A percentile compares a stretch with the other conserved stretches of the same genome.
phyloP scores from a whole-genome alignment of 64 coral and sea anemone genomes.

The Hydrozoanthus tunicans region DNA sequence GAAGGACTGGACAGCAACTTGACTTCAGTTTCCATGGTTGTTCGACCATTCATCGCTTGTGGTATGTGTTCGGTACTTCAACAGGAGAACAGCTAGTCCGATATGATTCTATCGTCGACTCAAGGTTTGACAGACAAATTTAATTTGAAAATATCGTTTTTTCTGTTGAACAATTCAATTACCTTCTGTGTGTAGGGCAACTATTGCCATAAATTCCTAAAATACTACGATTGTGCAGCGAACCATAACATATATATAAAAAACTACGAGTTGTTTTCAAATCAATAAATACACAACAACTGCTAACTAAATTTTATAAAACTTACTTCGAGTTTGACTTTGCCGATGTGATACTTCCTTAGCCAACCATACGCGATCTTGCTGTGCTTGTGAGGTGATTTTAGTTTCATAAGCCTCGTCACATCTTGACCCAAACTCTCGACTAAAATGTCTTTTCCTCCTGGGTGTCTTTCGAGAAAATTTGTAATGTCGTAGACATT shows the following conservation, averaged over 20 bases:
- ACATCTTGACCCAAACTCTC: slow-evolving; percentile 80
- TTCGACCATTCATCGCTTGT: not conserved
- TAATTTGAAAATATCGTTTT: not conserved
- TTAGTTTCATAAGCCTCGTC: slow-evolving; percentile 80
- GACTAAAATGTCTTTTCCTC: slow-evolving; percentile 89
- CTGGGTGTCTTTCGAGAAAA: slow-evolving; percentile 89
- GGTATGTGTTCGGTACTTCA: not conserved
- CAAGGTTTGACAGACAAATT: not conserved
- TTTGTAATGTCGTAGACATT: slow-evolving; percentile 90
- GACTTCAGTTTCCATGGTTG: not conserved
- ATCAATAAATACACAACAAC: not conserved
- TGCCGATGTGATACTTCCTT: slow-evolving; percentile 90
- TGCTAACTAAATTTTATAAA: not conserved
- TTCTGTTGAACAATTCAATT: not conserved
- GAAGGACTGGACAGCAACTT: not conserved
- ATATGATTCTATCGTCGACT: not conserved
- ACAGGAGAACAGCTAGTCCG: not conserved
- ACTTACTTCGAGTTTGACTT: slow-evolving; percentile 74
- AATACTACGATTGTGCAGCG: not conserved
- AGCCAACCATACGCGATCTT: slow-evolving; percentile 92
- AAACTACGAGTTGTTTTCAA: not conserved
- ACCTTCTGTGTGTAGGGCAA: not conserved
- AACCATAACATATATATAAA: not conserved
- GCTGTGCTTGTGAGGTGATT: slow-evolving; percentile 81
- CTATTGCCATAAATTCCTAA: not conserved